Evolutionary conservation across 2,888 invertebrate species (phyloP).

Genomic region (Ephialtes manifestator): DNA sequence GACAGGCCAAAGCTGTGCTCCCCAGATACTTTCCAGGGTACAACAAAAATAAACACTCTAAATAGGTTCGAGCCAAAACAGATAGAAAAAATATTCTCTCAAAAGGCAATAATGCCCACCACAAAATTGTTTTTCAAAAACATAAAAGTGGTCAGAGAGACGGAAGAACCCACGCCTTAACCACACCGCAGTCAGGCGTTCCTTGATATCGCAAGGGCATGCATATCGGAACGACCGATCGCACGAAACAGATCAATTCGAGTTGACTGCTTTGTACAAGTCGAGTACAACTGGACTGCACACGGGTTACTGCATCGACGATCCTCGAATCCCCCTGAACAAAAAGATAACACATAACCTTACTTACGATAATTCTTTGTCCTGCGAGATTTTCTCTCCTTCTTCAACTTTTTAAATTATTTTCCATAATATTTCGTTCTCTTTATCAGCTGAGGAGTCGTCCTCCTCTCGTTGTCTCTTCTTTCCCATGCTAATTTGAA

Average conservation of each 20-base stretch:
- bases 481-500: too few species aligned
- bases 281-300: neutral
- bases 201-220: conserved; percentile 12
- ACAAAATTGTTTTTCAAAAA: neutral
- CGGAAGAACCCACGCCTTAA: neutral
- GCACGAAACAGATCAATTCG: conserved; percentile 12
- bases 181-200: conserved; percentile 1
- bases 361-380: conserved; percentile 5
- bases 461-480: conserved; percentile 32
- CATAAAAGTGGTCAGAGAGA: neutral
- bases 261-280: neutral
- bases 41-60: too few species aligned
- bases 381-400: conserved; percentile 11
- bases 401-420: conserved; percentile 29
- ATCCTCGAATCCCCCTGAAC: too few species aligned
- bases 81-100: conserved; percentile 4
- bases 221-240: conserved; percentile 12
- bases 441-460: conserved; percentile 8
- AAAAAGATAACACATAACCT: too few species aligned
- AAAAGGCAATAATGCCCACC: neutral
- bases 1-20: conserved; percentile 22
- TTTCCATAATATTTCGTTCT: conserved; percentile 25
- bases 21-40: too few species aligned
- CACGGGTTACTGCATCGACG: conserved; percentile 10
- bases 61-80: conserved; percentile 15